Base-by-base conservation (phyloP, 1,140 invertebrate species). In the Ceratoteleas bidentatus region DNA sequence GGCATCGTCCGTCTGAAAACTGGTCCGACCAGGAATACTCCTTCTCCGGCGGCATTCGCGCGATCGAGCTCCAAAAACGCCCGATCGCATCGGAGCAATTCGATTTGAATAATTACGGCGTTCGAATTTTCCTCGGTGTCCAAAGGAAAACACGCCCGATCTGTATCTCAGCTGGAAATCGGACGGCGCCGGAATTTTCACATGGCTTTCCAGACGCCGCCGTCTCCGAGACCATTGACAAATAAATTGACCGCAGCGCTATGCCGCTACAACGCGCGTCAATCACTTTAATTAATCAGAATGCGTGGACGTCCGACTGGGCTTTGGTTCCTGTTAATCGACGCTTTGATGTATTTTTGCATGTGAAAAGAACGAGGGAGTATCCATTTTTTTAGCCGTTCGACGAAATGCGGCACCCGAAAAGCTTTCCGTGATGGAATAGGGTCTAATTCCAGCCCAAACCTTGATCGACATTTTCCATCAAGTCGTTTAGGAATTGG, bases 21-120 rank as follows among this genome's bases (percentile, higher is more conserved):
- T 85, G 85, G 86, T 87, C 86, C 85, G 73, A 76, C 77, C 54
- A 73, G 77, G 69, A 80, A 81, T 68, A 73, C 54, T 52, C 49
- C 61, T n/a, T 47, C 49, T 40, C 11, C 47, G n/a, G 36, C 32
- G 15, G 16, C 34, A 34, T 61, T 9, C 14, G 32, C 60, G 43
- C 73, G 69, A 57, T 15, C 6, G 24, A n/a, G n/a, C n/a, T n/a
- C n/a, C n/a, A n/a, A n/a, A n/a, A n/a, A n/a, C n/a, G n/a, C n/a
- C n/a, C n/a, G n/a, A n/a, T n/a, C n/a, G n/a, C n/a, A n/a, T n/a
- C n/a, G n/a, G n/a, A n/a, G n/a, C n/a, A n/a, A n/a, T n/a, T n/a
- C n/a, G n/a, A 11, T 53, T 53, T n/a, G 15, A 11, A 58, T 11
- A 45, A 49, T 62, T 49, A 32, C 11, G 38, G 38, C 33, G 6